These are phyloP conservation scores for Hiodon tergisus DNA, from an alignment of 2,113 vertebrate genomes.

Conservation along the genomic window DNA sequence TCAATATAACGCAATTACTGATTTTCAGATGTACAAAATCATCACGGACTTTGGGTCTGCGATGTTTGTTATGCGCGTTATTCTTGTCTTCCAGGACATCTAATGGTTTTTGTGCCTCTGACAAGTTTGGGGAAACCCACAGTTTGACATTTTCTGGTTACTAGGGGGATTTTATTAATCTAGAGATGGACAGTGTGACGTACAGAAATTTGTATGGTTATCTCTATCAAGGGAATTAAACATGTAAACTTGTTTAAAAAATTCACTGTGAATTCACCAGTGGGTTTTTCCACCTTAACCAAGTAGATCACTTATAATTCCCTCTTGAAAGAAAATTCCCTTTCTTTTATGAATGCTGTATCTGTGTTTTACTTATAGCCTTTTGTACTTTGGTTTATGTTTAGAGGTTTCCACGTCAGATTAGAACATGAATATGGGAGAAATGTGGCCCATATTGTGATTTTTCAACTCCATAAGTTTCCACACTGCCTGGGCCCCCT, in stretches of 20 bases:
- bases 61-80: too few relatives aligned
- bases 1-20: too few relatives aligned
- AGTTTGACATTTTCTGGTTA: slow-evolving; percentile 54
- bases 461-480: not conserved
- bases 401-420: not conserved
- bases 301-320: slow-evolving; percentile 2
- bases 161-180: slow-evolving; percentile 54
- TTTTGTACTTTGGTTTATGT: not conserved
- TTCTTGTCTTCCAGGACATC: too few relatives aligned
- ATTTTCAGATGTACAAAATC: too few relatives aligned
- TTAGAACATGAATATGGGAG: not conserved
- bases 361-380: not conserved
- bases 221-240: slow-evolving; percentile 6
- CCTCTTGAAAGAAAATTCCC: not conserved
- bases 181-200: slow-evolving; percentile 46
- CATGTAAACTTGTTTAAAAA: too few relatives aligned
- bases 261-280: slow-evolving; percentile 7
- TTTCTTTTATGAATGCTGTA: not conserved
- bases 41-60: too few relatives aligned
- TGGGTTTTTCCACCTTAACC: slow-evolving; percentile 10
- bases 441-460: not conserved
- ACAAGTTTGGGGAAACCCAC: slow-evolving; percentile 28
- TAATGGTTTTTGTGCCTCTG: slow-evolving; percentile 12
- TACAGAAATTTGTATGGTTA: not conserved
- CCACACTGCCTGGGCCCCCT: not conserved